Evolutionary conservation across 2,113 vertebrate species (phyloP).

Genomic region (Rhodinocichla rosea): DNA sequence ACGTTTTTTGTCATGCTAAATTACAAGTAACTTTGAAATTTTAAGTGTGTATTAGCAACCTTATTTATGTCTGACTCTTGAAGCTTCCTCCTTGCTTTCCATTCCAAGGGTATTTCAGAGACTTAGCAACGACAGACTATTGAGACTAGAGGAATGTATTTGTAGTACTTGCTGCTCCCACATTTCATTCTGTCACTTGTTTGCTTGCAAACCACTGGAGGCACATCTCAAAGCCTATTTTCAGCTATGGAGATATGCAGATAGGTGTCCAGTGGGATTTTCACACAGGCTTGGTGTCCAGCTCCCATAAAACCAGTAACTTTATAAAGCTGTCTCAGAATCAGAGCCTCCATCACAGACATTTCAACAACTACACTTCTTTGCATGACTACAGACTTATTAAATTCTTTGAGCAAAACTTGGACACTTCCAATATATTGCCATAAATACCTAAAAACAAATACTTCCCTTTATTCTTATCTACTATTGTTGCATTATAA

Average conservation of each 20-base stretch:
- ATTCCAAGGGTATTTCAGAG: neutral
- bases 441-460: neutral
- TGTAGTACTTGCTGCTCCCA: neutral
- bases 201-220: neutral
- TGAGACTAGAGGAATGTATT: neutral
- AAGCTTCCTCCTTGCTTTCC: neutral
- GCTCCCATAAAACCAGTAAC: neutral
- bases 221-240: neutral
- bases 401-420: neutral
- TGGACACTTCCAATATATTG: neutral
- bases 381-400: neutral
- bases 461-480: neutral
- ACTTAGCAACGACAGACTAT: neutral
- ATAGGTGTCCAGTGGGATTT: neutral
- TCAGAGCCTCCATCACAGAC: neutral
- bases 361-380: neutral
- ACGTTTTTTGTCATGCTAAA: neutral
- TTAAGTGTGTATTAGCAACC: neutral
- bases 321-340: neutral
- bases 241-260: neutral
- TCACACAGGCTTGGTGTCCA: neutral
- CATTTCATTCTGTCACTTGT: neutral
- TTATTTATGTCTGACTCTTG: neutral
- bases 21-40: constrained; percentile 1
- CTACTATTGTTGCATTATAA: neutral